Evolutionary conservation across 2,888 invertebrate genomes (phyloP).

Genomic region (Chromoteleia sp.): DNA sequence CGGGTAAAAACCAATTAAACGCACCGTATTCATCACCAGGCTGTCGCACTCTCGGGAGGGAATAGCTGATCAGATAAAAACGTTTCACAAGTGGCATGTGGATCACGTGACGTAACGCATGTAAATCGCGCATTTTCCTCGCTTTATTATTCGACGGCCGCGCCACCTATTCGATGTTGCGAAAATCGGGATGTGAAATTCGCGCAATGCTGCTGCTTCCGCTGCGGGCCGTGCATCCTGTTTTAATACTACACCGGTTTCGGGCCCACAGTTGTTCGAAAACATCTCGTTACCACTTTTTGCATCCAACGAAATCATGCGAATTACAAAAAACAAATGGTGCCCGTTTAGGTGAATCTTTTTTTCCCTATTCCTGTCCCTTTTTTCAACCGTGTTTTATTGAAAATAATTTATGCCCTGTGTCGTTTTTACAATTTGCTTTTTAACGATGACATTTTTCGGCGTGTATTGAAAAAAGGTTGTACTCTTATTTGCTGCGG

Average conservation of each 20-base stretch:
- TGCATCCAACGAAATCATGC: neutral
- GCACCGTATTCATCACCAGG: slow-evolving; percentile 50
- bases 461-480: no score
- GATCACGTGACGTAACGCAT: slow-evolving; percentile 42
- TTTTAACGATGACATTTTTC: no score
- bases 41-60: slow-evolving; percentile 26
- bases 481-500: no score
- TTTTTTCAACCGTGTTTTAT: neutral
- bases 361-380: neutral
- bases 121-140: slow-evolving; percentile 32
- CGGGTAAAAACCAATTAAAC: slow-evolving; percentile 51
- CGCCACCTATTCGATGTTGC: slow-evolving; percentile 27
- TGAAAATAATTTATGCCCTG: neutral
- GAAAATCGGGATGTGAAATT: slow-evolving; percentile 28
- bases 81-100: slow-evolving; percentile 39
- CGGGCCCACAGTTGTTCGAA: neutral
- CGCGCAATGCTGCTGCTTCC: slow-evolving; percentile 5
- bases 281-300: slow-evolving; percentile 3
- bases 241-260: slow-evolving; percentile 11
- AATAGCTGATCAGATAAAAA: slow-evolving; percentile 44
- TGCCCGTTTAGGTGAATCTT: neutral
- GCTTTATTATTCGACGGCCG: slow-evolving; percentile 21
- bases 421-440: no score
- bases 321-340: neutral
- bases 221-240: slow-evolving; percentile 7